Conservation (phyloP, 2,888 invertebrate species). For the Chaetogeoica ovagalla region DNA sequence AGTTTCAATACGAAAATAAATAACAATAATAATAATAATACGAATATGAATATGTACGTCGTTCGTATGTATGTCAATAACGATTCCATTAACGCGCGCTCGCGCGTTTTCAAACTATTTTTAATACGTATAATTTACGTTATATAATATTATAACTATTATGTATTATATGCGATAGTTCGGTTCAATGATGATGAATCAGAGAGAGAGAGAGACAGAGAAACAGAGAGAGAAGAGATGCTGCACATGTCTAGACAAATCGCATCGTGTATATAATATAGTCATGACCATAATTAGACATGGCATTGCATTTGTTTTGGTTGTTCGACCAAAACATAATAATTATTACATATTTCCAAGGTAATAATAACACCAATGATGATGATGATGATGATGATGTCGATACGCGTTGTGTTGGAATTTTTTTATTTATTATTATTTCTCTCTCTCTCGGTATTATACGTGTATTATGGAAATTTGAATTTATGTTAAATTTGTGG, state of each 20-base stretch:
- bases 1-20: not conserved
- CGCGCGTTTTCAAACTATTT: not conserved
- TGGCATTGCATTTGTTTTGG: slow-evolving; percentile 3
- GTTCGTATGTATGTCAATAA: slow-evolving; percentile 24
- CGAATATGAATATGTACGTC: not conserved
- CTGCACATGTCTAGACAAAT: slow-evolving; percentile 18
- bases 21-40: no score
- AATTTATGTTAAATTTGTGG: no score
- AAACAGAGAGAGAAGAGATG: no score
- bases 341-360: slow-evolving; percentile 4
- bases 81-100: not conserved
- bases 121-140: not conserved
- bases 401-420: no score
- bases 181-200: slow-evolving; percentile 26
- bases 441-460: no score
- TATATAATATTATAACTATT: no score
- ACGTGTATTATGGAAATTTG: no score
- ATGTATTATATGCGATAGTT: not conserved
- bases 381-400: no score
- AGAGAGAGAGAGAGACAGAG: not conserved
- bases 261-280: not conserved
- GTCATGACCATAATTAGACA: slow-evolving; percentile 31
- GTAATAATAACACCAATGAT: not conserved
- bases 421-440: no score
- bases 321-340: not conserved